Percentiles rank a stretch among this genome's conserved stretches.
Conservation (phyloP, 2,113 vertebrate species). For the Corythaeola cristata region DNA sequence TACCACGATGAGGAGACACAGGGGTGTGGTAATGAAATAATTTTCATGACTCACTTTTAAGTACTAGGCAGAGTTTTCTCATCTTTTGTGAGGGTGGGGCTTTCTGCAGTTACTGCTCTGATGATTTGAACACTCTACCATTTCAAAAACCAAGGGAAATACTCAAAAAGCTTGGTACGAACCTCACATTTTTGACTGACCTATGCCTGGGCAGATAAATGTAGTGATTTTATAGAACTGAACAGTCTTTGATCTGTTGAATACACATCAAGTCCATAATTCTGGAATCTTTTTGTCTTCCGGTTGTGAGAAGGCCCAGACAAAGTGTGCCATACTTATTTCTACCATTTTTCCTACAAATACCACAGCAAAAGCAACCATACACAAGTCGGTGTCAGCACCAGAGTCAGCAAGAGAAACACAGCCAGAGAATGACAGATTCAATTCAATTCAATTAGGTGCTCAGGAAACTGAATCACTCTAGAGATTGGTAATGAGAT, state of each 20-base stretch:
- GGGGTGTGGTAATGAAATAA: neutral
- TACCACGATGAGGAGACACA: neutral
- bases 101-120: neutral
- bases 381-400: neutral
- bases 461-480: conserved; percentile 8
- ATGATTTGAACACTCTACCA: neutral
- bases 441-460: neutral
- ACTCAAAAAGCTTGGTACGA: neutral
- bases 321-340: neutral
- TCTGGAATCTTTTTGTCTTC: neutral
- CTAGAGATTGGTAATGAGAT: neutral
- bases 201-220: neutral
- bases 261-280: neutral
- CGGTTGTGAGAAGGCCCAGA: neutral
- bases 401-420: neutral
- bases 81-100: neutral
- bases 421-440: neutral
- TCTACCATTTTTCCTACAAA: neutral
- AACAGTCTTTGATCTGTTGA: neutral
- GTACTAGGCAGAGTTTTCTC: neutral
- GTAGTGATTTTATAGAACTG: neutral
- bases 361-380: neutral
- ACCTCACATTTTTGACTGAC: neutral
- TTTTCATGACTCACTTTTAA: conserved; percentile 5
- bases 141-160: neutral